phyloP scores from a whole-genome alignment of 2,888 invertebrate genomes.

The Dexiosoma caninum region DNA sequence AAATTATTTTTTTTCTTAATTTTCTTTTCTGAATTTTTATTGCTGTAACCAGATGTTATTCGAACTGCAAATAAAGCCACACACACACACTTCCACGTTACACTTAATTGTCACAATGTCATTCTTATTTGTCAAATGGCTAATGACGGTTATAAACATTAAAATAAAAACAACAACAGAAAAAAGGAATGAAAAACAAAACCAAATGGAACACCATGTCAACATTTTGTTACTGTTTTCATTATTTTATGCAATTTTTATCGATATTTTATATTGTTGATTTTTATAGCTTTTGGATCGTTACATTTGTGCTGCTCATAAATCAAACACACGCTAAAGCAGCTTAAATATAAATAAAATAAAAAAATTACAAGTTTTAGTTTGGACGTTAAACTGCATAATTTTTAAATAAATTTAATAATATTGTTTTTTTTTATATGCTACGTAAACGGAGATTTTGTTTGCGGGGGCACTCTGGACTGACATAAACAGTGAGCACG shows the following conservation, averaged over 20 bases:
- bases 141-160: slow-evolving; percentile 42
- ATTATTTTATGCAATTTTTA: not conserved
- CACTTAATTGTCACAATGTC: slow-evolving; percentile 44
- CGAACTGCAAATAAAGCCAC: not conserved
- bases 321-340: slow-evolving; percentile 34
- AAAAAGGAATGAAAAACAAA: not conserved
- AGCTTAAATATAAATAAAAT: not conserved
- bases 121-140: slow-evolving; percentile 16
- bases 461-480: no score
- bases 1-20: slow-evolving; percentile 17
- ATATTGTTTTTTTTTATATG: no score
- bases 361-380: not conserved
- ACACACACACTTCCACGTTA: no score
- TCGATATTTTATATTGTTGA: slow-evolving; percentile 14
- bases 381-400: not conserved
- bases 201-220: not conserved
- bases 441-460: no score
- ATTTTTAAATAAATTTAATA: not conserved
- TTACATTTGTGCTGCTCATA: slow-evolving; percentile 41
- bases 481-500: no score
- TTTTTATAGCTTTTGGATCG: slow-evolving; percentile 51
- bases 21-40: not conserved
- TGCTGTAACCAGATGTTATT: slow-evolving; percentile 27
- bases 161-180: not conserved
- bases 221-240: slow-evolving; percentile 1